These are phyloP conservation scores for Eriosoma lanigerum DNA, from an alignment of 1,140 invertebrate genomes.

Conservation along the genomic window DNA sequence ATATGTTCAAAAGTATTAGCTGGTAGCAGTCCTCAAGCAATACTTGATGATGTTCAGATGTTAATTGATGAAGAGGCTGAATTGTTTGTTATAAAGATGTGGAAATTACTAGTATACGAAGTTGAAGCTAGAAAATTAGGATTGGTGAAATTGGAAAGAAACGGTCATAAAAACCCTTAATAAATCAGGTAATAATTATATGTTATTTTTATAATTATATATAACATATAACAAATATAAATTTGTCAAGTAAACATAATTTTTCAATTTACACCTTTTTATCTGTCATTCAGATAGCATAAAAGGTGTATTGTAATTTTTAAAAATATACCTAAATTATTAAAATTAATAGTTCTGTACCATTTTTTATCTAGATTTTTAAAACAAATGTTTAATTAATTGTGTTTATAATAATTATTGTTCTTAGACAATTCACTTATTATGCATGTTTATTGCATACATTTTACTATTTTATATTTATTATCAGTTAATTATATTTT, in stretches of 20 bases:
- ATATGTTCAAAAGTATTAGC: constrained; percentile 97
- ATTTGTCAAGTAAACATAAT: neutral
- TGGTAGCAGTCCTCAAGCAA: constrained; percentile 86
- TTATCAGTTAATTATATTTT: neutral
- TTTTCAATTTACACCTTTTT: neutral
- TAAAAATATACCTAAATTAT: neutral
- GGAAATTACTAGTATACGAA: constrained; percentile 98
- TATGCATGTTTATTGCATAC: neutral
- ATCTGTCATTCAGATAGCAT: neutral
- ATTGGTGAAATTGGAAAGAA: constrained; percentile 66
- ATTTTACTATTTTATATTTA: constrained; percentile 11
- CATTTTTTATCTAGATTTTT: neutral
- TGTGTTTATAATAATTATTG: neutral
- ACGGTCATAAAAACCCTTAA: constrained; percentile 46
- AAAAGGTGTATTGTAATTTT: neutral
- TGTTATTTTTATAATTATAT: neutral
- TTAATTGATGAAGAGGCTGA: constrained; percentile 99
- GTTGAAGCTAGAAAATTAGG: constrained; percentile 96
- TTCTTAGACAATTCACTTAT: neutral
- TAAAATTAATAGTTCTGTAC: neutral
- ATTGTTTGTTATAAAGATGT: constrained; percentile 99
- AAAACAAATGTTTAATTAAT: neutral
- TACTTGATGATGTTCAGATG: constrained; percentile 98
- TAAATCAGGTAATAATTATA: neutral
- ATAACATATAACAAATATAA: neutral